Evolutionary conservation across 1,140 invertebrate species (phyloP).

Genomic region (Magallana angulata): DNA sequence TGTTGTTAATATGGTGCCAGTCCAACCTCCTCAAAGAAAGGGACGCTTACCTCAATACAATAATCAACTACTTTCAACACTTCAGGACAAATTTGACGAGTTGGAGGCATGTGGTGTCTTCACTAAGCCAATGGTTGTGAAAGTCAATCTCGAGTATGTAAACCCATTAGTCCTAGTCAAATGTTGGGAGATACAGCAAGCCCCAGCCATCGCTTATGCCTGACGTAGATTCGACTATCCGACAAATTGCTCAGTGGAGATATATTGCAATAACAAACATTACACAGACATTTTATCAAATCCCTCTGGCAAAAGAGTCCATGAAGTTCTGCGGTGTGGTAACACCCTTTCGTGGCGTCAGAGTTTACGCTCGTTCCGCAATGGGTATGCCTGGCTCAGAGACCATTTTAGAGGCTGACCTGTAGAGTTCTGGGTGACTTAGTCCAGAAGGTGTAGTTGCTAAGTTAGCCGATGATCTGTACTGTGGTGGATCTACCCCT

Average conservation of each 20-base stretch:
- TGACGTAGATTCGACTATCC: conserved; percentile 32
- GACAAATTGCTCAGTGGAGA: conserved; percentile 52
- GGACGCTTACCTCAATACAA: conserved; percentile 61
- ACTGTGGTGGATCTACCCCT: conserved; percentile 24
- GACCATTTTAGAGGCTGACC: conserved; percentile 24
- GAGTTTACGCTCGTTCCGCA: conserved; percentile 51
- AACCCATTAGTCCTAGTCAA: conserved; percentile 52
- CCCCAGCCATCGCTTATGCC: conserved; percentile 42
- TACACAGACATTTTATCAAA: conserved; percentile 55
- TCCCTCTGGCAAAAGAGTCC: conserved; percentile 36
- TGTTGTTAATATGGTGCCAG: too few species aligned
- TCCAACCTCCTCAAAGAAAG: too few species aligned
- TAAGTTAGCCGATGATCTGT: conserved; percentile 48
- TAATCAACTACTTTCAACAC: conserved; percentile 43
- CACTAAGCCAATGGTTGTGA: conserved; percentile 42
- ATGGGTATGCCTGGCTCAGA: conserved; percentile 43
- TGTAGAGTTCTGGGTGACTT: conserved; percentile 52
- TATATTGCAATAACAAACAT: conserved; percentile 52
- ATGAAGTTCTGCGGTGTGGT: conserved; percentile 58
- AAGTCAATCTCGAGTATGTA: conserved; percentile 43
- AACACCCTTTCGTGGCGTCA: conserved; percentile 44
- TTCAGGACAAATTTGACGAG: conserved; percentile 63
- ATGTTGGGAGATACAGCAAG: conserved; percentile 47
- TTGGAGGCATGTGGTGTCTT: not conserved
- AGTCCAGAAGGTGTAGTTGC: conserved; percentile 50